Evolutionary conservation across 2,113 vertebrate genomes (phyloP), one percentile per base, ranked within the genome.

Genomic region (Turdus rufiventris): DNA sequence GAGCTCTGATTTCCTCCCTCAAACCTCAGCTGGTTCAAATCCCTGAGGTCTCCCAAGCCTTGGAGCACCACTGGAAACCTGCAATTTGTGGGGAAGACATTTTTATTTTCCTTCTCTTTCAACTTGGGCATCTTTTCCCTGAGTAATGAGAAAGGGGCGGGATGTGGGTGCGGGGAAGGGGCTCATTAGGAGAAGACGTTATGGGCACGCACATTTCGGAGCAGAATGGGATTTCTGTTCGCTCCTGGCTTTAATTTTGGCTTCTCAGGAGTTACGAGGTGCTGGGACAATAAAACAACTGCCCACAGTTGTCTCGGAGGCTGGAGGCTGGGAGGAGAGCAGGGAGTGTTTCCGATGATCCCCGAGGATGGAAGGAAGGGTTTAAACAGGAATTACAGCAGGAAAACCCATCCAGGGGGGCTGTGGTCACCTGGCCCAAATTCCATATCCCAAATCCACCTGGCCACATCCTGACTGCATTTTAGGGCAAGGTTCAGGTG

Each of bases 181-280:
- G 54, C 53, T 88, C 31, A 2, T 71, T 85, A 85, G 86, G 38
- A 43, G 48, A 38, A 60, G 63, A 47, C 5, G 1, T 34, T 65
- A 63, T 28, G 53, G 57, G 68, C 72, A 28, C 28, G 8, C 42
- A 14, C 18, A 4, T 87, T 79, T 81, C 5, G 4, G 58, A 72
- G 1, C 5, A 96, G 73, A 92, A 96, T 23, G 71, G 34, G 42
- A 58, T 89, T 94, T 84, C 89, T 87, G 68, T 75, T 93, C 80
- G 0, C 48, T 91, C 73, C 85, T 94, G 92, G 85, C 80, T 76
- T 84, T 20, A 85, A 66, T 48, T 56, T 75, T 18, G 54, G n/a
- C 70, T 94, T 38, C 47, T 51, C 43, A 34, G 79, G 85, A 85
- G 40, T 88, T 89, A 81, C 4, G 79, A 94, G 90, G 88, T 91